Conservation (phyloP, 1,140 invertebrate species). For the Drosophila varians region DNA sequence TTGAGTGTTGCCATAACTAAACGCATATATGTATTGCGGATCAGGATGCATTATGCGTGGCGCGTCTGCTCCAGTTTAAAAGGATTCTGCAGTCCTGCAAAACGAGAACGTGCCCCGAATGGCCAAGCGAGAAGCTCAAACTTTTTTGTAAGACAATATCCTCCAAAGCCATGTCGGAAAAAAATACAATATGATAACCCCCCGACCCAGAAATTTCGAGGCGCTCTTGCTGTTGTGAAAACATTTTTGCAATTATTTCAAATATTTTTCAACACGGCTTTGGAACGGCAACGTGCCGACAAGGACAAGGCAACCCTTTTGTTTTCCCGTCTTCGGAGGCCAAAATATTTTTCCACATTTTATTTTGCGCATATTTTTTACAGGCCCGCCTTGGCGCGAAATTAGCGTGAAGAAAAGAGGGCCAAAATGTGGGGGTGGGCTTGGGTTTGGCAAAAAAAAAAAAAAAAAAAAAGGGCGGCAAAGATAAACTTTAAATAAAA, state of each 20-base stretch:
- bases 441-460: background rate
- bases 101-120: slow-evolving; percentile 53
- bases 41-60: slow-evolving; percentile 2
- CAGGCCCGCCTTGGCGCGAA: slow-evolving; percentile 62
- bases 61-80: slow-evolving; percentile 24
- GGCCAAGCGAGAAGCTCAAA: slow-evolving; percentile 7
- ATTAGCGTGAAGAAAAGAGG: slow-evolving; percentile 59
- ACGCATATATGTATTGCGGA: background rate
- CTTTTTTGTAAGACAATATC: slow-evolving; percentile 10
- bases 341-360: slow-evolving; percentile 80
- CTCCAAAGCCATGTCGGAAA: background rate
- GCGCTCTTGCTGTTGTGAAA: slow-evolving; percentile 17
- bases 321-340: slow-evolving; percentile 43
- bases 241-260: slow-evolving; percentile 81
- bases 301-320: slow-evolving; percentile 44
- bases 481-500: slow-evolving; percentile 82
- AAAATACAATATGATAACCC: background rate
- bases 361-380: slow-evolving; percentile 70
- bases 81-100: slow-evolving; percentile 17
- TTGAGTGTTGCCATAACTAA: background rate
- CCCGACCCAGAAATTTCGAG: background rate
- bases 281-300: slow-evolving; percentile 73
- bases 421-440: background rate
- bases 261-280: slow-evolving; percentile 80
- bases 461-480: slow-evolving; percentile 30